Evolutionary conservation across 2,888 invertebrate species (phyloP), one percentile per base, ranked within the genome.

Genomic region (Leucophenga montana): DNA sequence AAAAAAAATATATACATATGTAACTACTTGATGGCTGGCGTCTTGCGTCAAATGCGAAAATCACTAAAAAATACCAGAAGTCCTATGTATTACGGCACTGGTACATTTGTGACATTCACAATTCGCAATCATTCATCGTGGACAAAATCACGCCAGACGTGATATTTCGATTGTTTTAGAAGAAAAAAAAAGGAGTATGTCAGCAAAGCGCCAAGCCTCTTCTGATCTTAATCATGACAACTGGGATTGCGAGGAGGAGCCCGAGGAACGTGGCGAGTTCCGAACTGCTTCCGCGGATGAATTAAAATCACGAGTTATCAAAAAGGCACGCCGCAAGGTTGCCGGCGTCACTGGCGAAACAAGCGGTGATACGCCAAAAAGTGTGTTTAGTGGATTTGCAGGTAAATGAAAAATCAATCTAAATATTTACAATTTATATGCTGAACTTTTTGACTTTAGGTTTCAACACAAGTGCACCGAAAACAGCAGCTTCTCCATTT

Each of bases 201-300:
- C 94, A 78, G 87, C 89, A 66, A 97, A 97, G 90, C 91, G 97
- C 74, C 89, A 90, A 78, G 95, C 96, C 33, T 91, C 93, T 5
- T 91, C 91, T 22, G 94, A 95, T 70, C 88, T 97, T 75, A 95
- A 94, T 88, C 94, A 94, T 82, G 94, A 94, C 13, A 96, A 96
- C 86, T 96, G 96, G 96, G 93, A 96, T 85, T 89, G 92, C 71
- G 95, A 95, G 68, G 94, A 95, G 1, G 92, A 92, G 65, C 90
- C 91, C 0, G 95, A 95, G 85, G 94, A 95, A 79, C 92, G 92
- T 76, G 96, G 96, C 9, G 91, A 90, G 46, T 96, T 95, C 86
- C 90, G 90, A 78, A 92, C 93, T 16, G 91, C 94, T 1, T 73
- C 92, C 0, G 92, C 92, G 48, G 94, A 94, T 61, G 91, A 93